Conservation (phyloP, 2,797 vertebrate genomes). For the Oophaga sylvatica region DNA sequence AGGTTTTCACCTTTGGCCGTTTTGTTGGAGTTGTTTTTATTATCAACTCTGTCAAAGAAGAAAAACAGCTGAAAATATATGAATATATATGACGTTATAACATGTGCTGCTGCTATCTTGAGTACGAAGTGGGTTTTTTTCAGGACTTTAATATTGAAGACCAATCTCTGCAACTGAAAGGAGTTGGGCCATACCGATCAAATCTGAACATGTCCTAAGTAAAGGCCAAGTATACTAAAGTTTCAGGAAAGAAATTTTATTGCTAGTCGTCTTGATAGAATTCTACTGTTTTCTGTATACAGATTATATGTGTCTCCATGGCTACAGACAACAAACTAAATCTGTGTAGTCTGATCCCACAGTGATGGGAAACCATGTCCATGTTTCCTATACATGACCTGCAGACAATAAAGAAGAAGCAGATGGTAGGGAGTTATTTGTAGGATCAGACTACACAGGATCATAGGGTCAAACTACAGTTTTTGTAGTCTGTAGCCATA, state of each 20-base stretch:
- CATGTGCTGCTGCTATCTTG: no score
- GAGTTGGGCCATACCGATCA: background rate
- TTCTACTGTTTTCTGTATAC: no score
- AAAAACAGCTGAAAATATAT: background rate
- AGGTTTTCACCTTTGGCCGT: conserved; percentile 59
- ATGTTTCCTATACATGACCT: background rate
- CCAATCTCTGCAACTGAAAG: no score
- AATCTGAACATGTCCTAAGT: background rate
- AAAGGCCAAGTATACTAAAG: background rate
- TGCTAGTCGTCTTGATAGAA: no score
- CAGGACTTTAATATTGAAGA: no score
- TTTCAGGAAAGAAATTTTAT: no score
- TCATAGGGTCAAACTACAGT: no score
- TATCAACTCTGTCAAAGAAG: conserved; percentile 75
- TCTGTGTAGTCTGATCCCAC: background rate
- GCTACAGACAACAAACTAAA: no score
- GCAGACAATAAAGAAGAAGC: background rate
- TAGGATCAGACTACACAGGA: background rate
- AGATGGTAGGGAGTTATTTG: background rate
- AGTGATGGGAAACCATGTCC: background rate
- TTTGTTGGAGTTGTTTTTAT: conserved; percentile 66
- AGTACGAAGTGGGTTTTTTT: no score
- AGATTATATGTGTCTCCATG: no score
- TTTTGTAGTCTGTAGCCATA: background rate
- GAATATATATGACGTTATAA: no score